Conservation (phyloP, 2,888 invertebrate genomes). For the Nemotelus nigrinus region DNA sequence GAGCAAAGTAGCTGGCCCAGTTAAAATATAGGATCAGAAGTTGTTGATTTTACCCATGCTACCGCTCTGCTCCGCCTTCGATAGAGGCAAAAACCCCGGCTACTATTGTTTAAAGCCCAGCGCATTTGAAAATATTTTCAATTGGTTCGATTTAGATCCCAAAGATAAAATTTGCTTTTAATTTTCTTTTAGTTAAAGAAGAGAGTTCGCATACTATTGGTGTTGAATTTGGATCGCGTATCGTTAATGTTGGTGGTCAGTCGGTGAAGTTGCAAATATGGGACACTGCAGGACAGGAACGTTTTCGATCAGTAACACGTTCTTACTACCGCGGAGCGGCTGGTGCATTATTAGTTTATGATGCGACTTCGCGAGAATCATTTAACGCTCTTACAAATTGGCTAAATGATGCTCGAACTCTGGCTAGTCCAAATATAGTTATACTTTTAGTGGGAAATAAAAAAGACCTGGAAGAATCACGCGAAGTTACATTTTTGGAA, state of each 20-base stretch:
- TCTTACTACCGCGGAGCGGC: conserved; percentile 89
- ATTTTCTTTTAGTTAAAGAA: conserved; percentile 73
- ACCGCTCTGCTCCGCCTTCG: too few relatives aligned
- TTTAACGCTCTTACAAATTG: conserved; percentile 90
- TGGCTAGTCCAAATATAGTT: conserved; percentile 84
- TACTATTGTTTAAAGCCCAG: too few relatives aligned
- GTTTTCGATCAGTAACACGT: conserved; percentile 72
- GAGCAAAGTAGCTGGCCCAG: too few relatives aligned
- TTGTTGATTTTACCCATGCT: too few relatives aligned
- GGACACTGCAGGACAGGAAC: conserved; percentile 70
- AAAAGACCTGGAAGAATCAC: conserved; percentile 81
- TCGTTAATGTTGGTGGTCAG: conserved; percentile 83
- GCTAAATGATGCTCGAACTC: conserved; percentile 81
- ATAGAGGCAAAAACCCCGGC: too few relatives aligned
- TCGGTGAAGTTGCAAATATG: conserved; percentile 84
- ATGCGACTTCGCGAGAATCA: conserved; percentile 90
- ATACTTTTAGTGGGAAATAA: conserved; percentile 85
- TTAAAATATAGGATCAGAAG: too few relatives aligned
- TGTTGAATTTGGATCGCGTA: conserved; percentile 88
- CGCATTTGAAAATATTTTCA: too few relatives aligned
- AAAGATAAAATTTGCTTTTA: too few relatives aligned
- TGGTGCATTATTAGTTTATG: conserved; percentile 90
- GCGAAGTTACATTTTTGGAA: conserved; percentile 84
- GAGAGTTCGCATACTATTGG: conserved; percentile 87
- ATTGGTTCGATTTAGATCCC: too few relatives aligned